Base-by-base conservation (phyloP, 2,888 invertebrate species). In the Melieria crassipennis region DNA sequence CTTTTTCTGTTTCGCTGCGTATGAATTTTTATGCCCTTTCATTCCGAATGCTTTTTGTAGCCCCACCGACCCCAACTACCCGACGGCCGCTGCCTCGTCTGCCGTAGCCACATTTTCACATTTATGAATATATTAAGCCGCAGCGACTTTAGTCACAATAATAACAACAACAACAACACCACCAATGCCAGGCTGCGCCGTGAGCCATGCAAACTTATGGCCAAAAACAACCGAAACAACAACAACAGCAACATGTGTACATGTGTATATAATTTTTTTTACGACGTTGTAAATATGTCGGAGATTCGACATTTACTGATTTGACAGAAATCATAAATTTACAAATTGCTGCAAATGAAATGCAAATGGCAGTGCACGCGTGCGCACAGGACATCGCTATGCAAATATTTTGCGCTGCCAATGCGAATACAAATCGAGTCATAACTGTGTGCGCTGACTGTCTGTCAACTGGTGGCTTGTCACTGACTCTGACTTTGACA, bases 51-150 rank as follows among this genome's bases (percentile, higher is more conserved):
- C 13, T n/a, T 69, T 62, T 69, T 69, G 62, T 62, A 46, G 62
- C 16, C 56, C 11, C 10, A 30, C 30, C 30, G 30, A 30, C 30
- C 30, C 30, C 46, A 61, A 16, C 42, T 58, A 69, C 30, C 47
- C 62, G 61, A 30, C 45, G 55, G 61, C 46, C 45, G 55, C 62
- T 62, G 16, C 4, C 11, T 48, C 50, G 13, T 10, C 13, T n/a
- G 57, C 9, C 16, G 30, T 13, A 11, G 9, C 10, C 58, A 55
- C 46, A 61, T 61, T 16, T 66, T 70, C 60, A 47, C 60, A 16
- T 70, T 61, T 70, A 70, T 64, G 58, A 58, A 70, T 65, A 64
- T 60, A n/a, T 70, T 65, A 60, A 56, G 11, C 60, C 10, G 58
- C 47, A 50, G 16, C 57, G 55, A 66, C 13, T 46, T 42, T 13